Base-by-base conservation (phyloP, 2,888 invertebrate genomes). In the Erpobdella octoculata region DNA sequence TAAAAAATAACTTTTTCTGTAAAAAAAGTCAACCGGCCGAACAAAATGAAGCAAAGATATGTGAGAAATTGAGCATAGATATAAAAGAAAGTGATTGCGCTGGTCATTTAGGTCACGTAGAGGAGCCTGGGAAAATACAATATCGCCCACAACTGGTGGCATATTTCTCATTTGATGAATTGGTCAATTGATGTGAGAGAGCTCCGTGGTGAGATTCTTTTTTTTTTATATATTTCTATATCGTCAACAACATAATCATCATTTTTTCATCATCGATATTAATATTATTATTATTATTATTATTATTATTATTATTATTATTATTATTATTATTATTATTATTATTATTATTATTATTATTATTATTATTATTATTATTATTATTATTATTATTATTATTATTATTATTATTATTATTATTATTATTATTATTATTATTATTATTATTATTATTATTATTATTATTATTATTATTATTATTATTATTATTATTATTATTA, bases 31-130 rank as follows among this genome's bases (percentile, higher is more conserved):
- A n/a, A n/a, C n/a, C n/a, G n/a, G n/a, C n/a, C n/a, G n/a, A n/a
- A n/a, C n/a, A n/a, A n/a, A n/a, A n/a, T n/a, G n/a, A n/a, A n/a
- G n/a, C n/a, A n/a, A n/a, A n/a, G n/a, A n/a, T n/a, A n/a, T n/a
- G n/a, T n/a, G n/a, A n/a, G n/a, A n/a, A n/a, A n/a, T n/a, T n/a
- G n/a, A n/a, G n/a, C n/a, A n/a, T n/a, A n/a, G n/a, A n/a, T n/a
- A n/a, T n/a, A n/a, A n/a, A n/a, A n/a, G n/a, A n/a, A n/a, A 53
- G 28, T 15, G 28, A 53, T 53, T 53, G 62, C 31, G 35, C n/a
- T 33, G n/a, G 35, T 62, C 31, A 62, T 62, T 62, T 62, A 35
- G 35, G 35, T 62, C 62, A 62, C 62, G 62, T 62, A 62, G 62
- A 62, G 33, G 33, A 41, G 62, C 62, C 31, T 62, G 62, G 31